Evolutionary conservation across 2,113 vertebrate genomes (phyloP).

Genomic region (Talpa occidentalis): DNA sequence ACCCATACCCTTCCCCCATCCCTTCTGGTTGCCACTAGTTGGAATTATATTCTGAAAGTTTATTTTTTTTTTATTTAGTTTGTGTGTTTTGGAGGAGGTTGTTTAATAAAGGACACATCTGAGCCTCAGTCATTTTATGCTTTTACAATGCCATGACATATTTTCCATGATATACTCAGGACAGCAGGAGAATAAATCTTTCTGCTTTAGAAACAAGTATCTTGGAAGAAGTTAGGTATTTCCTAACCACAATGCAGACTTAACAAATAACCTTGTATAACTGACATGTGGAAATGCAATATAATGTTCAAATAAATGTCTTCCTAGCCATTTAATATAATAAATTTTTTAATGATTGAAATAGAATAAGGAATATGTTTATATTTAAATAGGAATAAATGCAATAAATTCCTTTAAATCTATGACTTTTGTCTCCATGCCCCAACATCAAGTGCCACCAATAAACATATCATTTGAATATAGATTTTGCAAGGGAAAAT

Average conservation of each 20-base stretch:
- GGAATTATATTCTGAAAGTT: no score
- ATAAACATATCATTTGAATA: background rate
- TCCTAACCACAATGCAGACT: background rate
- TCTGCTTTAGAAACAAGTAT: background rate
- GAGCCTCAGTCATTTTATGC: background rate
- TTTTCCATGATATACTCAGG: background rate
- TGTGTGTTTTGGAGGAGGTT: no score
- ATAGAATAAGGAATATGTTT: background rate
- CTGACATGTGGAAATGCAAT: background rate
- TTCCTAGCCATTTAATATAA: background rate
- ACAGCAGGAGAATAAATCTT: background rate
- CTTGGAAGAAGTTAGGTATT: background rate
- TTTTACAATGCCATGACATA: background rate
- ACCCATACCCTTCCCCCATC: no score
- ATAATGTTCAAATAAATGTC: background rate
- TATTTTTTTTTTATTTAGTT: no score
- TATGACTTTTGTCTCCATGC: rapidly evolving
- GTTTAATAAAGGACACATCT: background rate
- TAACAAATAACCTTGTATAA: no score
- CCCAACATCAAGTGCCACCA: background rate
- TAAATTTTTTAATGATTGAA: background rate
- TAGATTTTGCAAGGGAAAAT: background rate
- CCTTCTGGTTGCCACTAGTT: no score
- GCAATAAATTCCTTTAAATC: background rate
- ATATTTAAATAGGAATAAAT: background rate